These are phyloP conservation scores for Oncorhynchus nerka DNA, from an alignment of 2,113 vertebrate species.

Conservation along the genomic window DNA sequence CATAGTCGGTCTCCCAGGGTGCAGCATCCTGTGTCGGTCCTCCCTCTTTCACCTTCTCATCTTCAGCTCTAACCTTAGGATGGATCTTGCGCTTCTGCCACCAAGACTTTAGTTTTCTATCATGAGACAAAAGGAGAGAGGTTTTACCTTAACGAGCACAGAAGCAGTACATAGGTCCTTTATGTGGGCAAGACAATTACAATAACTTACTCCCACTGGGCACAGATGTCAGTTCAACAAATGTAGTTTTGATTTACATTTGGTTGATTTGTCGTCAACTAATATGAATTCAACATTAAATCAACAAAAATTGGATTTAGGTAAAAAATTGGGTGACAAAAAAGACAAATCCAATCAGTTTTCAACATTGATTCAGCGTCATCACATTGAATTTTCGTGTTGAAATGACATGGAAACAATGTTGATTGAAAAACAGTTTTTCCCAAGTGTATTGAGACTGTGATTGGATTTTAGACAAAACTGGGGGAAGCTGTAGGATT, in stretches of 20 bases:
- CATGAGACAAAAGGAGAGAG: not conserved
- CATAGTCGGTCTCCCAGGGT: slow-evolving; percentile 70
- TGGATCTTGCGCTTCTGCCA: slow-evolving; percentile 59
- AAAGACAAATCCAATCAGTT: too few species aligned
- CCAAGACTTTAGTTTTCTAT: slow-evolving; percentile 72
- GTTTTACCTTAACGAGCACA: not conserved
- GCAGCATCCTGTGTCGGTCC: not conserved
- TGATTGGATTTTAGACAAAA: not conserved
- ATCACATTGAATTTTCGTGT: too few species aligned
- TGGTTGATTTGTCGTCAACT: too few species aligned
- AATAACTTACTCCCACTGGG: too few species aligned
- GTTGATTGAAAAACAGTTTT: too few species aligned
- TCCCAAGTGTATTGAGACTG: too few species aligned
- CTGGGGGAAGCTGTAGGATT: not conserved
- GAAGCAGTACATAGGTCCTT: not conserved
- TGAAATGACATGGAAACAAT: too few species aligned
- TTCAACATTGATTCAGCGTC: too few species aligned
- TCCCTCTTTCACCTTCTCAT: not conserved
- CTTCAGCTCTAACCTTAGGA: not conserved
- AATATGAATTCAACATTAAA: too few species aligned
- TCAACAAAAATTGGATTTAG: too few species aligned
- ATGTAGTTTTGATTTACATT: not conserved
- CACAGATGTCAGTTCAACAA: not conserved
- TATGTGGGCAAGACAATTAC: not conserved
- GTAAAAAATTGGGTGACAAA: too few species aligned